Conservation (phyloP, 2,888 invertebrate species). For the Acronicta psi region DNA sequence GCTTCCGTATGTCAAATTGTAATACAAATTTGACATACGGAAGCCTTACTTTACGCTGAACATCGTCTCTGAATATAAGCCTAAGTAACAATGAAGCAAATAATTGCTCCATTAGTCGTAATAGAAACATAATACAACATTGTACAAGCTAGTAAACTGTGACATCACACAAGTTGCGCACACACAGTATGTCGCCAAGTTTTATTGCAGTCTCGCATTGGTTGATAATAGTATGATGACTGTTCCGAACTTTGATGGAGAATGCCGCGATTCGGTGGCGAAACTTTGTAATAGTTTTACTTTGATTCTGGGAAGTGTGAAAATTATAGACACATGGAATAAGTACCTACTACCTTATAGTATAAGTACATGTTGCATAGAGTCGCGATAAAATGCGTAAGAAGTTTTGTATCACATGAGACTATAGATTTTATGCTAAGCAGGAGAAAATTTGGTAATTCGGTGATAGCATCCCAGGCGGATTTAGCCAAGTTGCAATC, state of each 20-base stretch:
- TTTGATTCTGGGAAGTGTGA: neutral
- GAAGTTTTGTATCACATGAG: no score
- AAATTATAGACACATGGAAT: neutral
- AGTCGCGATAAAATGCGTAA: no score
- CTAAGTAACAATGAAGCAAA: neutral
- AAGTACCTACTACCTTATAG: no score
- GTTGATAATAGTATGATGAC: constrained; percentile 34
- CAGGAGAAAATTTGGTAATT: no score
- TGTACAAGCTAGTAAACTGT: constrained; percentile 34
- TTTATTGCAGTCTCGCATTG: constrained; percentile 30
- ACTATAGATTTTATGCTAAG: no score
- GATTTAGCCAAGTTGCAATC: no score
- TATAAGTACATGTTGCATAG: no score
- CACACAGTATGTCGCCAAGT: constrained; percentile 22
- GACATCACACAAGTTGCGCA: constrained; percentile 27
- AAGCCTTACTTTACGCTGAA: no score
- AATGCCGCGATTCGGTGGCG: constrained; percentile 19
- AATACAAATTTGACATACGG: no score
- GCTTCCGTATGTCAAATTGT: no score
- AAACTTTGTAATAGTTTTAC: constrained; percentile 7
- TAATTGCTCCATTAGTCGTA: constrained; percentile 34
- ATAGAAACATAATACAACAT: constrained; percentile 10
- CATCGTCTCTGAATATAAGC: no score
- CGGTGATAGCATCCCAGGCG: no score
- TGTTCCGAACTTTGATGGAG: constrained; percentile 42